phyloP scores from a whole-genome alignment of 2,113 vertebrate species.

The Piprites chloris region DNA sequence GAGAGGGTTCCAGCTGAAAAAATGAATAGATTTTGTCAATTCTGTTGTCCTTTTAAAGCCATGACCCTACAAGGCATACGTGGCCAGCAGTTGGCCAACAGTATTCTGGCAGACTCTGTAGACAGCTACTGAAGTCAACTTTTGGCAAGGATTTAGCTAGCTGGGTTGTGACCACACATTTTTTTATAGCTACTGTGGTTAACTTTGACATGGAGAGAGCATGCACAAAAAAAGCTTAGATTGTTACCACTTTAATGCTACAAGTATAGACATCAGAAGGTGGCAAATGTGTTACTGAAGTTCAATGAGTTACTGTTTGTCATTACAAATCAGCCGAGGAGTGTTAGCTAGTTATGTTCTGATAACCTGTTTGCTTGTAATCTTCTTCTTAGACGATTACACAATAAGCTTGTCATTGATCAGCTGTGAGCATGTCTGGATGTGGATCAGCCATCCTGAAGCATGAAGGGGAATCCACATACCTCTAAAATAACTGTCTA shows the following conservation, averaged over 20 bases:
- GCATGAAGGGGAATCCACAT: neutral
- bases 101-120: neutral
- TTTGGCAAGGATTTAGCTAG: conserved; percentile 18
- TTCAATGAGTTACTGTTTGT: neutral
- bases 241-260: neutral
- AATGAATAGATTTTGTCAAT: conserved; percentile 10
- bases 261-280: neutral
- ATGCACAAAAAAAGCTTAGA: neutral
- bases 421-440: neutral
- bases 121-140: conserved; percentile 1
- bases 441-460: neutral
- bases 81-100: neutral
- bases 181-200: conserved; percentile 7
- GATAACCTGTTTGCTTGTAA: neutral
- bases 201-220: neutral
- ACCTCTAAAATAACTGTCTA: neutral
- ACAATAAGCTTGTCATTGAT: neutral
- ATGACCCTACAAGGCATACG: neutral
- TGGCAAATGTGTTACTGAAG: neutral
- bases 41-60: conserved; percentile 15
- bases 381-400: neutral
- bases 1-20: neutral
- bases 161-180: neutral
- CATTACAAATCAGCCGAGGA: neutral
- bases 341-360: neutral